A percentile compares a stretch with the other conserved stretches of the same genome.
Conservation (phyloP, 2,113 vertebrate genomes). For the Erinaceus europaeus region DNA sequence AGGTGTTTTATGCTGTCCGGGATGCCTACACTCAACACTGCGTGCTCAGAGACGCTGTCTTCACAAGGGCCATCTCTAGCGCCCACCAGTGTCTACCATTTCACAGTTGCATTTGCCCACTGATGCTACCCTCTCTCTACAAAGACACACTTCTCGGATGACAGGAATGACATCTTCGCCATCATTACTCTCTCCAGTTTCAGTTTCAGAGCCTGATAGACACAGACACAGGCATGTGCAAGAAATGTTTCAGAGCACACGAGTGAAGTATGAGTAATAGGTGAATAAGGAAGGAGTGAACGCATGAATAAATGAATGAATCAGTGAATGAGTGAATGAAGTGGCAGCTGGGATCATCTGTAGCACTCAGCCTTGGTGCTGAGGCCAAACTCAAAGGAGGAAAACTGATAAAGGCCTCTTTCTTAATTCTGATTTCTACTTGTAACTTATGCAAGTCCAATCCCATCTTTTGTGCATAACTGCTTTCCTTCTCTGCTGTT, state of each 20-base stretch:
- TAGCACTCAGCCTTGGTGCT: neutral
- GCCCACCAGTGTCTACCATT: neutral
- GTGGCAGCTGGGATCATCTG: neutral
- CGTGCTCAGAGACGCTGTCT: neutral
- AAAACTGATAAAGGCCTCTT: neutral
- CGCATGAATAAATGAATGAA: neutral
- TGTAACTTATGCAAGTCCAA: neutral
- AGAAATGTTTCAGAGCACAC: neutral
- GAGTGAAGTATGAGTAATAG: neutral
- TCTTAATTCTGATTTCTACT: neutral
- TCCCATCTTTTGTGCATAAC: neutral
- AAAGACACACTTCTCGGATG: neutral
- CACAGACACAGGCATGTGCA: neutral
- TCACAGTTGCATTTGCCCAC: neutral
- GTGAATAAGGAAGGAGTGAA: neutral
- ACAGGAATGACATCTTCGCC: neutral
- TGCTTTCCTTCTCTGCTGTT: neutral
- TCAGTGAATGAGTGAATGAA: neutral
- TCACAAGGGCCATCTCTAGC: neutral
- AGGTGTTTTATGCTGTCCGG: neutral
- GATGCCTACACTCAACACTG: neutral
- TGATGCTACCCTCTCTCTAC: neutral
- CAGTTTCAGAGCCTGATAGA: neutral
- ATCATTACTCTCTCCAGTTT: neutral
- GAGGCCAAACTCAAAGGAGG: neutral